Conservation (phyloP, 2,113 vertebrate species). For the Rattus norvegicus region DNA sequence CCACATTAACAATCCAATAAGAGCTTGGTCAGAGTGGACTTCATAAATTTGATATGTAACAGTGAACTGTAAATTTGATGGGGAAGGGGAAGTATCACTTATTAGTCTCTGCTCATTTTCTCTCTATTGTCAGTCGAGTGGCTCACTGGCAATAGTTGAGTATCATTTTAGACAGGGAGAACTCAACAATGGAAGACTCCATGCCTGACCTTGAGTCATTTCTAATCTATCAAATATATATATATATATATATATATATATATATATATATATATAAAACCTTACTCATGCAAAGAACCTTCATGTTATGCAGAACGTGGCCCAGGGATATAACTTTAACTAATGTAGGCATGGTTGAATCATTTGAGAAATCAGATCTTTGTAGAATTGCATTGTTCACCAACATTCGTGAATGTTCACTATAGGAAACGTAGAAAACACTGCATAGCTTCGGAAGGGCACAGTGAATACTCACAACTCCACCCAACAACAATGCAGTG, state of each 20-base stretch:
- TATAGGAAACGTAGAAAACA: slow-evolving; percentile 15
- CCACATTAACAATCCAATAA: not conserved
- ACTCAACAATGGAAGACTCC: not conserved
- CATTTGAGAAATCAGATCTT: not conserved
- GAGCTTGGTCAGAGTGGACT: not conserved
- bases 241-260: no score
- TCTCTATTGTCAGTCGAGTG: not conserved
- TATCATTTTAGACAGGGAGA: not conserved
- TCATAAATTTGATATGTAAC: not conserved
- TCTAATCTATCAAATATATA: not conserved
- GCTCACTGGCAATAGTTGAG: not conserved
- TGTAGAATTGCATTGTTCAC: not conserved
- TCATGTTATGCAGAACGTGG: not conserved
- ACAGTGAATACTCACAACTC: not conserved
- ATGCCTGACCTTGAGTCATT: not conserved
- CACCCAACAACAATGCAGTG: not conserved
- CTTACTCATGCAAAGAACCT: not conserved
- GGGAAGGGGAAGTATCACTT: not conserved
- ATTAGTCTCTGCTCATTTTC: not conserved
- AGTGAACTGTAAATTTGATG: not conserved
- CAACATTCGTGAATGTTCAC: not conserved
- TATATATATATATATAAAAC: not conserved
- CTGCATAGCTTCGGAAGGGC: not conserved
- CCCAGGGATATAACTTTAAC: slow-evolving; percentile 14
- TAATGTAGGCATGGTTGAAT: not conserved